These are phyloP conservation scores for Altica lythri DNA, from an alignment of 2,888 invertebrate genomes.

Conservation along the genomic window DNA sequence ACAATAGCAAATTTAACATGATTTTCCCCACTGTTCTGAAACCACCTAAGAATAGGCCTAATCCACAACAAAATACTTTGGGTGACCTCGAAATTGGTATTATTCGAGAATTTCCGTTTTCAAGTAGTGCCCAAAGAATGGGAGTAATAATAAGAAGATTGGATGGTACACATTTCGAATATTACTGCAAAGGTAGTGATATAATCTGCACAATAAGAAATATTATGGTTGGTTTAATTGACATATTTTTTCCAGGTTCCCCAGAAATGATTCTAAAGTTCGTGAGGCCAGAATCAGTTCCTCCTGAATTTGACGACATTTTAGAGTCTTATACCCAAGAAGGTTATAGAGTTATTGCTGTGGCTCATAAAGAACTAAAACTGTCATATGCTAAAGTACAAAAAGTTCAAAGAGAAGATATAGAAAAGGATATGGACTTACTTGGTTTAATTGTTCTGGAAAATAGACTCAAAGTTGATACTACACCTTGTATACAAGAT, in stretches of 20 bases:
- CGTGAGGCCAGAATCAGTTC: slow-evolving; percentile 77
- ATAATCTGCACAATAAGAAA: not conserved
- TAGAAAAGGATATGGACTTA: slow-evolving; percentile 81
- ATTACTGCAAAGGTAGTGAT: slow-evolving; percentile 58
- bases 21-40: slow-evolving; percentile 86
- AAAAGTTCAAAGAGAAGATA: slow-evolving; percentile 73
- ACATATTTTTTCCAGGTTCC: slow-evolving; percentile 56
- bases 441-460: slow-evolving; percentile 92
- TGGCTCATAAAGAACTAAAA: slow-evolving; percentile 76
- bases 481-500: slow-evolving; percentile 77
- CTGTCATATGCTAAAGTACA: slow-evolving; percentile 75
- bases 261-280: slow-evolving; percentile 89
- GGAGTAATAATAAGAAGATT: slow-evolving; percentile 83
- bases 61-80: slow-evolving; percentile 30
- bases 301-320: slow-evolving; percentile 75
- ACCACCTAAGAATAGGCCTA: slow-evolving; percentile 58
- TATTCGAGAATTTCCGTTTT: slow-evolving; percentile 75
- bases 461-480: slow-evolving; percentile 90
- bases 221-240: not conserved
- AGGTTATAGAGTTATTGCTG: slow-evolving; percentile 90
- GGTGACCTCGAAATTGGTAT: slow-evolving; percentile 74
- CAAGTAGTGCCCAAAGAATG: slow-evolving; percentile 86
- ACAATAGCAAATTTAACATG: slow-evolving; percentile 83
- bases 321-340: slow-evolving; percentile 87
- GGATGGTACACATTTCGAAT: slow-evolving; percentile 57